Conservation (phyloP, 1,140 invertebrate genomes). For the Papilio polyxenes region DNA sequence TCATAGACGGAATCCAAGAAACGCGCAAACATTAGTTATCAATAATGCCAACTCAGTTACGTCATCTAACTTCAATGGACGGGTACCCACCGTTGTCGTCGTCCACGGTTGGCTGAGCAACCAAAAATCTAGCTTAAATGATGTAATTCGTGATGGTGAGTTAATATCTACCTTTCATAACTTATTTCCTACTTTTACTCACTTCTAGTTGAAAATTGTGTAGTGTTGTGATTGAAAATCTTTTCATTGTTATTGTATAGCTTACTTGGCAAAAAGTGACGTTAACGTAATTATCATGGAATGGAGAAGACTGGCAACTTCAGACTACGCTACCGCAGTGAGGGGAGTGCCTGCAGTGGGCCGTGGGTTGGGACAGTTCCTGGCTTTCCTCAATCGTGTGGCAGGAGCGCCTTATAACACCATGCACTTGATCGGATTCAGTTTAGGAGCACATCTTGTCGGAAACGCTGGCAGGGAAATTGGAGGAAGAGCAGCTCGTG, state of each 20-base stretch:
- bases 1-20: conserved; percentile 51
- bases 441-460: conserved; percentile 91
- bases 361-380: conserved; percentile 69
- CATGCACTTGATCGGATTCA: conserved; percentile 84
- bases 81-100: conserved; percentile 49
- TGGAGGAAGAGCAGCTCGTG: conserved; percentile 41
- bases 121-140: conserved; percentile 49
- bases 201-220: background rate
- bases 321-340: conserved; percentile 71
- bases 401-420: conserved; percentile 66
- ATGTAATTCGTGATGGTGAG: conserved; percentile 40
- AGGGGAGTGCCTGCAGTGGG: conserved; percentile 76
- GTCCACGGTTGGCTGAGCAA: conserved; percentile 59
- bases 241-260: conserved; percentile 24
- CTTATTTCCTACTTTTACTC: background rate
- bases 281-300: conserved; percentile 84
- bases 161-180: background rate
- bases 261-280: conserved; percentile 58
- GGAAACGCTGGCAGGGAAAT: conserved; percentile 84
- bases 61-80: conserved; percentile 53
- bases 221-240: background rate
- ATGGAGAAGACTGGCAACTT: conserved; percentile 81
- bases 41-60: conserved; percentile 48
- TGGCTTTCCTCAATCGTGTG: conserved; percentile 71
- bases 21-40: conserved; percentile 40